These are phyloP conservation scores for Brachionus paranguensis DNA, from an alignment of 1,140 invertebrate genomes.

Conservation along the genomic window DNA sequence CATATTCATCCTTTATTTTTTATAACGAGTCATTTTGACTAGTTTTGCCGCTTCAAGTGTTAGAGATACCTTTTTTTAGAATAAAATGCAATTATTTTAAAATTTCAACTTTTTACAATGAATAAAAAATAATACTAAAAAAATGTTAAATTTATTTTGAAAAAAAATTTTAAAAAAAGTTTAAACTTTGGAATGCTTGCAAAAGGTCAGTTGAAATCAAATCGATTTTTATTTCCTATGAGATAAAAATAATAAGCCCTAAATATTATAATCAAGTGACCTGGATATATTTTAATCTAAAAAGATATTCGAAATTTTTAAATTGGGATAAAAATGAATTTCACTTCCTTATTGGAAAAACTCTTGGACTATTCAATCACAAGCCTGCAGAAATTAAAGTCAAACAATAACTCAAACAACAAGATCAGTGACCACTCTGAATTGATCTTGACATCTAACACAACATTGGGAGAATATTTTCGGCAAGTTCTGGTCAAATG, in stretches of 20 bases:
- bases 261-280: not conserved
- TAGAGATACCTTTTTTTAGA: no score
- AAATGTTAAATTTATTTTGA: not conserved
- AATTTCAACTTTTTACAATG: no score
- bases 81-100: no score
- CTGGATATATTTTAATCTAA: not conserved
- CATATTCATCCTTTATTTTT: no score
- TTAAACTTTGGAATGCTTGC: not conserved
- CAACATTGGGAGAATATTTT: not conserved
- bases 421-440: not conserved
- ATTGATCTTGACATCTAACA: not conserved
- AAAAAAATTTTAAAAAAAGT: not conserved
- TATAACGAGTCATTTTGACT: no score
- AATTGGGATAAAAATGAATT: slow-evolving; percentile 7
- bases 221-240: slow-evolving; percentile 7
- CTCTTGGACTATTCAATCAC: slow-evolving; percentile 5
- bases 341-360: not conserved
- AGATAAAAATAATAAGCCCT: not conserved
- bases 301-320: not conserved
- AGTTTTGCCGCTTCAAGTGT: no score
- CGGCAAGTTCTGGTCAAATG: not conserved
- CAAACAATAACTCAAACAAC: not conserved
- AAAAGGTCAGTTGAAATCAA: not conserved
- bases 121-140: no score
- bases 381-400: not conserved